Evolutionary conservation across 1,140 invertebrate genomes (phyloP).

Genomic region (Monochamus saltuarius): DNA sequence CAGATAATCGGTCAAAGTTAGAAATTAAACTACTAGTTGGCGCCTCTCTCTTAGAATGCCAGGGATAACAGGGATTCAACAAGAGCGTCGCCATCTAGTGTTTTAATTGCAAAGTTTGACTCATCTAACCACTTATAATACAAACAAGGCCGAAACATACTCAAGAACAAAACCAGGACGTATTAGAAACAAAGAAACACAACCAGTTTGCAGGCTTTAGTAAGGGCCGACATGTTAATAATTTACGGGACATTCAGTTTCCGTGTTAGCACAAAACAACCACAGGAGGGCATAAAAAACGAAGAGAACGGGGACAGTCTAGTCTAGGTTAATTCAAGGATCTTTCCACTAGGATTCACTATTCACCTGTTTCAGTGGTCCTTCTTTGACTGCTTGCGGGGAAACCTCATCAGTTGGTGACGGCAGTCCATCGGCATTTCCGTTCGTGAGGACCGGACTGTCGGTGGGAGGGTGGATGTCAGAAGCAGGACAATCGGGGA

Average conservation of each 20-base stretch:
- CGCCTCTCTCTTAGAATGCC: too few relatives aligned
- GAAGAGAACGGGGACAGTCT: conserved; percentile 11
- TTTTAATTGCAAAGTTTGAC: too few relatives aligned
- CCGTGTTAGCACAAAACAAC: conserved; percentile 18
- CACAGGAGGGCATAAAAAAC: neutral
- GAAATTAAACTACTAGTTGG: too few relatives aligned
- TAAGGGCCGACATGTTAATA: conserved; percentile 23
- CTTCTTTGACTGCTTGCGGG: conserved; percentile 33
- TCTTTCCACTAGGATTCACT: conserved; percentile 18
- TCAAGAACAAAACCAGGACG: too few relatives aligned
- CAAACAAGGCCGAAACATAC: too few relatives aligned
- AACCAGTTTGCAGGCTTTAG: conserved; percentile 1
- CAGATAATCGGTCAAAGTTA: too few relatives aligned
- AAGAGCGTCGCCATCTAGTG: too few relatives aligned
- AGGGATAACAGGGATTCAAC: too few relatives aligned
- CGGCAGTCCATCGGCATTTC: conserved; percentile 46
- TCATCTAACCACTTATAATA: too few relatives aligned
- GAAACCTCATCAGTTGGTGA: conserved; percentile 34
- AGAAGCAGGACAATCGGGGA: conserved; percentile 12
- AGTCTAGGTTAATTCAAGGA: conserved; percentile 22
- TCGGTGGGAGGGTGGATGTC: conserved; percentile 17
- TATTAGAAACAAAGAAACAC: too few relatives aligned
- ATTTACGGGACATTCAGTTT: neutral
- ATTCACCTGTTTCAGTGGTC: conserved; percentile 52
- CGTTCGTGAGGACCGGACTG: conserved; percentile 42